Percentiles rank a stretch among this genome's conserved stretches.
Conservation (phyloP, 2,888 invertebrate genomes). For the Hofmannophila pseudospretella region DNA sequence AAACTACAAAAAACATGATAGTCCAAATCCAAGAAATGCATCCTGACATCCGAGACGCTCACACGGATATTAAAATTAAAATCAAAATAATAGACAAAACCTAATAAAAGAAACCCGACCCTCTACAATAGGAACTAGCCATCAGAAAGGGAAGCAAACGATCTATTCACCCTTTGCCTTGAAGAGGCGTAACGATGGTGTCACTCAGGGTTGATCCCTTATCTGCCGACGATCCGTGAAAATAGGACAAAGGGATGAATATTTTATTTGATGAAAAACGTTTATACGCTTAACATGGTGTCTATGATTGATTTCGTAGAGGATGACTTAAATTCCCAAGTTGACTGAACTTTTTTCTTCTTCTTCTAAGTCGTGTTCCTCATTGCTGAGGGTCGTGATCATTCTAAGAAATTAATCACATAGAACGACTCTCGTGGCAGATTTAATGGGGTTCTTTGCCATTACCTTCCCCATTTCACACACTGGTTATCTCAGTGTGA, state of each 20-base stretch:
- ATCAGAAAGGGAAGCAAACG: slow-evolving; percentile 3
- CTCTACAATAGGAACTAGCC: slow-evolving; percentile 8
- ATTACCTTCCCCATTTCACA: no score
- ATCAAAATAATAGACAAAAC: slow-evolving; percentile 8
- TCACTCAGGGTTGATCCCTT: slow-evolving; percentile 4
- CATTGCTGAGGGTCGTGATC: no score
- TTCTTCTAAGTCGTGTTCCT: no score
- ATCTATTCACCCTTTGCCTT: slow-evolving; percentile 6
- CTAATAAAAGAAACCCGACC: slow-evolving; percentile 11
- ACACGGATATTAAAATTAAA: slow-evolving; percentile 13
- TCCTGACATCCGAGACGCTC: slow-evolving; percentile 1
- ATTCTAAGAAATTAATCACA: no score
- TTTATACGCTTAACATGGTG: not conserved
- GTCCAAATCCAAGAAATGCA: not conserved
- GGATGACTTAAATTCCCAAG: no score
- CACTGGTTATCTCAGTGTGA: no score
- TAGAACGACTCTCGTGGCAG: no score
- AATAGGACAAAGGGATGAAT: slow-evolving; percentile 1
- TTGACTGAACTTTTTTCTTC: no score
- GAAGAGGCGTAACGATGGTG: slow-evolving; percentile 1
- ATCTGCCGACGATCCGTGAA: slow-evolving; percentile 7
- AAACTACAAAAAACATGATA: no score
- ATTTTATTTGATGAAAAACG: not conserved
- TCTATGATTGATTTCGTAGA: not conserved
- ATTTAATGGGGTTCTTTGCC: no score